Percentiles rank a stretch among this genome's conserved stretches.
These are phyloP conservation scores for Eristalis intricaria DNA, from an alignment of 2,888 invertebrate species.

Conservation along the genomic window DNA sequence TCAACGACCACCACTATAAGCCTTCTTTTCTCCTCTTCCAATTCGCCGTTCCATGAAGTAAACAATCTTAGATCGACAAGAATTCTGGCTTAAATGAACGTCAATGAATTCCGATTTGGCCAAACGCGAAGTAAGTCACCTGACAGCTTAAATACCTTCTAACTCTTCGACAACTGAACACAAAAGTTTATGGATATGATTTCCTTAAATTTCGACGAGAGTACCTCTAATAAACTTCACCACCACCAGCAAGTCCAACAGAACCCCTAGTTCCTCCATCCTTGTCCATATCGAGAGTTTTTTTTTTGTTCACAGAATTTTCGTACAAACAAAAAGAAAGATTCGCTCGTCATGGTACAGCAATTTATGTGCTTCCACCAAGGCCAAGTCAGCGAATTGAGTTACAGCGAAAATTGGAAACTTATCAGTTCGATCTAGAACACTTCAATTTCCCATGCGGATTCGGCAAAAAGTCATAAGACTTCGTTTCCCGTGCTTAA, in stretches of 20 bases:
- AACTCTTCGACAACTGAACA: too few species aligned
- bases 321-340: not conserved
- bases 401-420: slow-evolving; percentile 9
- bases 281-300: not conserved
- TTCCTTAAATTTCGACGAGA: too few species aligned
- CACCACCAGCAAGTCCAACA: not conserved
- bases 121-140: too few species aligned
- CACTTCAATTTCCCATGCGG: slow-evolving; percentile 6
- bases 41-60: too few species aligned
- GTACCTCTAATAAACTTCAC: too few species aligned
- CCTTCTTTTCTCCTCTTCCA: too few species aligned
- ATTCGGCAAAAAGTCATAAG: not conserved
- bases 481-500: slow-evolving; percentile 8
- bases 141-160: too few species aligned
- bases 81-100: too few species aligned
- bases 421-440: slow-evolving; percentile 18
- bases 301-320: not conserved
- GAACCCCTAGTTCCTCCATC: not conserved
- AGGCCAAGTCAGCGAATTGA: not conserved
- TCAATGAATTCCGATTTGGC: too few species aligned
- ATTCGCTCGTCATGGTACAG: not conserved
- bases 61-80: too few species aligned
- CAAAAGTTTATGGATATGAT: too few species aligned
- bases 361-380: not conserved
- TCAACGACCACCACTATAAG: too few species aligned